phyloP scores from a whole-genome alignment of 2,797 vertebrate genomes.

The Schizothorax lantsangensis region DNA sequence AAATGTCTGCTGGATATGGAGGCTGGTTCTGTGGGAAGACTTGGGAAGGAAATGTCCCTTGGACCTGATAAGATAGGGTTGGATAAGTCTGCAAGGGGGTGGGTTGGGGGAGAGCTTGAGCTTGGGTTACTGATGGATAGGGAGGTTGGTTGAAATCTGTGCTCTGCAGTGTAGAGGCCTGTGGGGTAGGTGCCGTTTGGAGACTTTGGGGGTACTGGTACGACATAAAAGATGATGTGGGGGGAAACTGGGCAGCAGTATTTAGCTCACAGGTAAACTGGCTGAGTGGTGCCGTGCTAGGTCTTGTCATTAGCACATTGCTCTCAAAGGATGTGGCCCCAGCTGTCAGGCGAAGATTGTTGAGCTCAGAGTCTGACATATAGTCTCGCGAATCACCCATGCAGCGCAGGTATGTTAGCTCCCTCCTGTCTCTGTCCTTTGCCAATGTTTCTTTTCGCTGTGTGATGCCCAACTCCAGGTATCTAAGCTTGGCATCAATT shows the following conservation, averaged over 20 bases:
- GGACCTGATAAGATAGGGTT: conserved; percentile 82
- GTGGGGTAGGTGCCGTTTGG: conserved; percentile 72
- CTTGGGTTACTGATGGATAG: conserved; percentile 82
- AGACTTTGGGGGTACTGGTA: conserved; percentile 87
- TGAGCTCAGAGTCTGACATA: conserved; percentile 96
- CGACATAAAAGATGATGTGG: conserved; percentile 82
- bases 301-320: conserved; percentile 79
- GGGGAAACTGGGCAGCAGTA: conserved; percentile 80
- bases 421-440: conserved; percentile 91
- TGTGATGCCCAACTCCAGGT: conserved; percentile 95
- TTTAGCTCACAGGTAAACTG: conserved; percentile 87
- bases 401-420: conserved; percentile 90
- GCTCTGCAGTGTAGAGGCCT: conserved; percentile 75
- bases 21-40: conserved; percentile 81
- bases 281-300: conserved; percentile 81
- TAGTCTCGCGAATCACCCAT: conserved; percentile 93
- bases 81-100: conserved; percentile 84
- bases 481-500: conserved; percentile 97
- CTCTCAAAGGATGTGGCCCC: conserved; percentile 84
- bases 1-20: conserved; percentile 87
- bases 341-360: conserved; percentile 87
- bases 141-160: conserved; percentile 82
- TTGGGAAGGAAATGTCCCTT: conserved; percentile 83
- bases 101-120: conserved; percentile 87
- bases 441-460: conserved; percentile 95